Percentiles rank a stretch among this genome's conserved stretches.
Evolutionary conservation across 2,888 invertebrate species (phyloP).

Genomic region (Hetaerina titia): DNA sequence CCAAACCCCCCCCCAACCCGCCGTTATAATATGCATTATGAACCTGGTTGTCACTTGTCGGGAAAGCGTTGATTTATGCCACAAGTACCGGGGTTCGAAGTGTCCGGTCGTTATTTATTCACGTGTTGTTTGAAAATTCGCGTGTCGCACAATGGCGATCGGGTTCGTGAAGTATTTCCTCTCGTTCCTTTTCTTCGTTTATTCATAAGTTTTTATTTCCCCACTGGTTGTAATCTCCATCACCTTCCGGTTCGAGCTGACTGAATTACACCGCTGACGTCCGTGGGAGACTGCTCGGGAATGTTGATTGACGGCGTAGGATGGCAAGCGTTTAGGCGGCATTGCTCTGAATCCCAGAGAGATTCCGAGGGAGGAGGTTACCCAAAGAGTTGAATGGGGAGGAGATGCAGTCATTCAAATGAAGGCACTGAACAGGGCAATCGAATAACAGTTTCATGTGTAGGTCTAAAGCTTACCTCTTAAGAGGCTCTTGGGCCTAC

Average conservation of each 20-base stretch:
- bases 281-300: too few relatives aligned
- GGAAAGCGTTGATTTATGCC: neutral
- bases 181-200: neutral
- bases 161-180: neutral
- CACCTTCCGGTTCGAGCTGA: neutral
- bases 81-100: neutral
- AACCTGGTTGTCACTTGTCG: neutral
- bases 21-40: slow-evolving; percentile 8
- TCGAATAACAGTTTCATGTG: too few relatives aligned
- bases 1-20: neutral
- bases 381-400: too few relatives aligned
- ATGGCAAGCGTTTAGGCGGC: too few relatives aligned
- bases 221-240: neutral
- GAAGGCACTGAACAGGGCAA: too few relatives aligned
- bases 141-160: neutral
- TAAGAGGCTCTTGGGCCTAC: too few relatives aligned
- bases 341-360: too few relatives aligned
- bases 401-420: too few relatives aligned
- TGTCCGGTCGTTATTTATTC: neutral
- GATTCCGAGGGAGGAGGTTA: too few relatives aligned
- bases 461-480: too few relatives aligned
- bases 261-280: too few relatives aligned
- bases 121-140: neutral
- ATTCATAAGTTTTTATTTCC: neutral
- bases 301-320: too few relatives aligned